Conservation (phyloP, 1,140 invertebrate species). For the Drosophila guanche region DNA sequence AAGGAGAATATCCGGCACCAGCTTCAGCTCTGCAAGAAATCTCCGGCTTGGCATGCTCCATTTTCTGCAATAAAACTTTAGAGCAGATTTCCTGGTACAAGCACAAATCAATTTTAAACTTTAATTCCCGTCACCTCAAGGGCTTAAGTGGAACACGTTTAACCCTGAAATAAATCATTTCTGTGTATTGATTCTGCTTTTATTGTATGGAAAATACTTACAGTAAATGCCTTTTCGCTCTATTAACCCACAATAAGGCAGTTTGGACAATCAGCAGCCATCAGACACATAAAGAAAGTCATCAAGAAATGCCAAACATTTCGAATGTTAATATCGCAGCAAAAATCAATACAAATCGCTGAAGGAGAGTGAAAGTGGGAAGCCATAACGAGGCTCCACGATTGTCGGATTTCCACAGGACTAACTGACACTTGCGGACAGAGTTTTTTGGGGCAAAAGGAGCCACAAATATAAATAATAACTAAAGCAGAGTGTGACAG, state of each 20-base stretch:
- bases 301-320: conserved; percentile 46
- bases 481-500: too few species aligned
- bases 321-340: conserved; percentile 29
- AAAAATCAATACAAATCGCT: conserved; percentile 50
- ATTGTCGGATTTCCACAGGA: conserved; percentile 22
- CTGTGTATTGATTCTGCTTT: not conserved
- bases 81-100: conserved; percentile 22
- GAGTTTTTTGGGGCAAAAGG: too few species aligned
- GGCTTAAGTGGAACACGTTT: not conserved
- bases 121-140: conserved; percentile 7
- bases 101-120: conserved; percentile 6
- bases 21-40: too few species aligned
- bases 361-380: conserved; percentile 5
- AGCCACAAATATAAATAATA: too few species aligned
- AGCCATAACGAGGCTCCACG: conserved; percentile 9
- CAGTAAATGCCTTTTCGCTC: conserved; percentile 31
- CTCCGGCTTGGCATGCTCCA: conserved; percentile 29
- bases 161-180: not conserved
- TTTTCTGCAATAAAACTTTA: conserved; percentile 28
- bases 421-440: too few species aligned
- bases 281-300: conserved; percentile 37
- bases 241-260: conserved; percentile 33
- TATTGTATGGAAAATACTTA: not conserved
- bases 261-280: conserved; percentile 46
- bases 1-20: conserved; percentile 39